Conservation (phyloP, 2,797 vertebrate genomes). For the Lacerta bilineata region DNA sequence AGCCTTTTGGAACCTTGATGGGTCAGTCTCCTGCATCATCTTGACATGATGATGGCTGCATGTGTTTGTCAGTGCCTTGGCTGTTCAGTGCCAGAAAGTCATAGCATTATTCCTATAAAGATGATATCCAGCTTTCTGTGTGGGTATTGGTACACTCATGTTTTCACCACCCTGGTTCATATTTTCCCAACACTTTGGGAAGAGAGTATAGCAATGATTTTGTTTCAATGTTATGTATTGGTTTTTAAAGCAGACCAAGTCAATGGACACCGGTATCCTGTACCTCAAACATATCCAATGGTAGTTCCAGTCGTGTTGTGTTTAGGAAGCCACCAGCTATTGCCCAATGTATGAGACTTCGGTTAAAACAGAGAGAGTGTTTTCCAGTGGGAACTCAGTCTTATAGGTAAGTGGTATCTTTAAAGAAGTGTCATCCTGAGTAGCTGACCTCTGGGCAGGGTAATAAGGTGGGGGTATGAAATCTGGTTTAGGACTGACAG, state of each 20-base stretch:
- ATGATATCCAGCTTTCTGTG: not conserved
- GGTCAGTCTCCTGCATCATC: not conserved
- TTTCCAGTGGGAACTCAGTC: not conserved
- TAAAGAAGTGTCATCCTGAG: not conserved
- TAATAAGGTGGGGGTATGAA: not conserved
- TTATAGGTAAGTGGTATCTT: not conserved
- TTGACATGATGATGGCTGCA: not conserved
- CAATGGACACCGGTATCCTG: not conserved
- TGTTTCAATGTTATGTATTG: not conserved
- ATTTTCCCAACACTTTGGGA: not conserved
- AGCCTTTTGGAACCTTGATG: not conserved
- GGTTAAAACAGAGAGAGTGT: not conserved
- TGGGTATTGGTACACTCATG: not conserved
- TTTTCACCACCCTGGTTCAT: not conserved
- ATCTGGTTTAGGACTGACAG: not conserved
- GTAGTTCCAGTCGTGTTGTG: not conserved
- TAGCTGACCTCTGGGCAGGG: not conserved
- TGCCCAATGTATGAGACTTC: not conserved
- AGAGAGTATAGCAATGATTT: not conserved
- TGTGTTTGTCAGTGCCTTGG: rapidly evolving
- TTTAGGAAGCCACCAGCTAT: not conserved
- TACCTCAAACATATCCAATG: not conserved
- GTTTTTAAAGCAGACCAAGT: not conserved
- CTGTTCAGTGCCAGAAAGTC: not conserved
- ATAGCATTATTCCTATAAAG: rapidly evolving